Conservation (phyloP, 2,113 vertebrate genomes). For the Dolichotis patagonum region DNA sequence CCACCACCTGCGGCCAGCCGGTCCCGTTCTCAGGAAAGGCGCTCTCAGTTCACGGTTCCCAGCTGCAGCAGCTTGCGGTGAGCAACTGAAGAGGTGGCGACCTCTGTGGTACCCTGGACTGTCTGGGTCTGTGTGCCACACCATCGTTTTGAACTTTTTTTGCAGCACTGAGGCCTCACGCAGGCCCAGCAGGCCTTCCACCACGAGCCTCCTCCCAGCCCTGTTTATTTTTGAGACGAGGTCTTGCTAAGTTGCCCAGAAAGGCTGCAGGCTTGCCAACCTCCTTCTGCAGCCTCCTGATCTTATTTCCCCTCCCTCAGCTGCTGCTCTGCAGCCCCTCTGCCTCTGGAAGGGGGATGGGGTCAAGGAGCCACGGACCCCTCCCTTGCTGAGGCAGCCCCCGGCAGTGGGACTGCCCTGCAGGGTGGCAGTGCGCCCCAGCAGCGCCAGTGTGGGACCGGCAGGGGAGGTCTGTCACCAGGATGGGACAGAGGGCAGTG, state of each 20-base stretch:
- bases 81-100: accelerated
- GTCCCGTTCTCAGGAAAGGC: not conserved
- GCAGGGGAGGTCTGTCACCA: not conserved
- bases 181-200: not conserved
- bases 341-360: not conserved
- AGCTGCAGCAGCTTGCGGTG: no score
- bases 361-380: not conserved
- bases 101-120: accelerated
- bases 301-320: not conserved
- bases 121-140: accelerated
- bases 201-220: not conserved
- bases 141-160: not conserved
- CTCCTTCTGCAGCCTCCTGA: not conserved
- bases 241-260: not conserved
- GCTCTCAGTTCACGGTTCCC: not conserved
- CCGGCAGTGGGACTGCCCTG: not conserved
- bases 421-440: not conserved
- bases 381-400: not conserved
- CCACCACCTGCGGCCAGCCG: no score
- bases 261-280: not conserved
- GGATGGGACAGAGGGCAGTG: not conserved
- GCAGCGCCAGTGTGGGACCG: not conserved
- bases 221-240: not conserved
- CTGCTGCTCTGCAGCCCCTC: not conserved
- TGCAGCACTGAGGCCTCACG: not conserved